phyloP scores from a whole-genome alignment of 2,888 invertebrate species.

The Amblyjoppa fuscipennis region DNA sequence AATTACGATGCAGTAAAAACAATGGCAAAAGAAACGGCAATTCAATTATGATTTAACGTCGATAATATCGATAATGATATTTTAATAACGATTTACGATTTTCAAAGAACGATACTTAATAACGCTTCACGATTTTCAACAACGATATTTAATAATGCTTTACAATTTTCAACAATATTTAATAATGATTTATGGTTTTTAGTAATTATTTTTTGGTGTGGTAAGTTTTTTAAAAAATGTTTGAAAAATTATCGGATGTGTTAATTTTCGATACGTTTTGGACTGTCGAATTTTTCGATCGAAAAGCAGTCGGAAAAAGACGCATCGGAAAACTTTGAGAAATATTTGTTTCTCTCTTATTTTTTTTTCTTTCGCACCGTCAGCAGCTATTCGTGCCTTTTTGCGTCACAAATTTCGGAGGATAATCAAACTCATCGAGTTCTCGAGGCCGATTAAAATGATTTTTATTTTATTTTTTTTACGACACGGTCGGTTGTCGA shows the following conservation, averaged over 20 bases:
- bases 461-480: not conserved
- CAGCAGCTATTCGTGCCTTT: constrained; percentile 80
- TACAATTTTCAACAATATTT: too few relatives aligned
- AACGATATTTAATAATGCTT: too few relatives aligned
- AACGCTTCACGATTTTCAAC: too few relatives aligned
- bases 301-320: not conserved
- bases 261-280: not conserved
- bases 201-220: too few relatives aligned
- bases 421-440: constrained; percentile 46
- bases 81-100: too few relatives aligned
- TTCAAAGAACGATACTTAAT: too few relatives aligned
- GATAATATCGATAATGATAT: too few relatives aligned
- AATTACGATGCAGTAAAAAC: constrained; percentile 22
- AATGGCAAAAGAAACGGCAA: not conserved
- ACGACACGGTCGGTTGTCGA: not conserved
- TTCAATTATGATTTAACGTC: not conserved
- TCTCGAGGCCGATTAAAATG: not conserved
- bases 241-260: not conserved
- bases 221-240: not conserved
- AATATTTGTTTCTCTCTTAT: not conserved
- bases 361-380: constrained; percentile 77
- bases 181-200: too few relatives aligned
- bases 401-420: constrained; percentile 46
- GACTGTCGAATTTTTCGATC: too few relatives aligned
- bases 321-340: not conserved